Base-by-base conservation (phyloP, 2,888 invertebrate genomes). In the Eupelmus urozonus region DNA sequence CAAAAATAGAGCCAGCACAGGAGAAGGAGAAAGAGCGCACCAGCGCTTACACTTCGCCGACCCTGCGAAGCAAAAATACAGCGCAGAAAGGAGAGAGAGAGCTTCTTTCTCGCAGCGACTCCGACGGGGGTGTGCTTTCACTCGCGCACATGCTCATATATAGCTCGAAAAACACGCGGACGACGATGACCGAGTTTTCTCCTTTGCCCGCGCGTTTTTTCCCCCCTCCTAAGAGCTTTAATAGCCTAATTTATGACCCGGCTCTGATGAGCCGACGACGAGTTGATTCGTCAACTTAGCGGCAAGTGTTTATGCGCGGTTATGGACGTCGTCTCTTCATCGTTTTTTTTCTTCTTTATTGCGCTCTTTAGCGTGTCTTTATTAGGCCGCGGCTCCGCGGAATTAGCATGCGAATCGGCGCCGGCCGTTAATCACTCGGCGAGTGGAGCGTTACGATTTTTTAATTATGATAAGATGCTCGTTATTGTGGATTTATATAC, bases 181-280 rank as follows among this genome's bases (percentile, higher is more conserved):
- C 34, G 55, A 45, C 65, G 20, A 45, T 63, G 78, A 73, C 73
- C 73, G 67, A 73, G 60, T 78, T 78, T 78, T 49, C 55, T 62
- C 29, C 18, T 57, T n/a, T n/a, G 34, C 2, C n/a, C 9, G 13
- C 18, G 18, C 49, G 16, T 53, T 57, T 62, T 34, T 55, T 51
- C 23, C 25, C 66, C 13, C 23, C 45, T 60, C 27, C 16, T 60
- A 51, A 67, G 42, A 67, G 13, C 67, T 49, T n/a, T 45, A 53
- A 53, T 20, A 53, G 25, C 16, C 49, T 76, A 70, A 76, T 76
- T 76, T 76, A 76, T 63, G 20, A 62, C 53, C 25, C 9, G n/a
- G 23, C 51, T 69, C 45, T 69, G 76, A 76, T 76, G 69, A 69
- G 76, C 51, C 34, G 27, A 18, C 16, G 20, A 11, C 53, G 2